phyloP scores from a whole-genome alignment of 1,140 invertebrate species.

The Hesperophylax magnus region DNA sequence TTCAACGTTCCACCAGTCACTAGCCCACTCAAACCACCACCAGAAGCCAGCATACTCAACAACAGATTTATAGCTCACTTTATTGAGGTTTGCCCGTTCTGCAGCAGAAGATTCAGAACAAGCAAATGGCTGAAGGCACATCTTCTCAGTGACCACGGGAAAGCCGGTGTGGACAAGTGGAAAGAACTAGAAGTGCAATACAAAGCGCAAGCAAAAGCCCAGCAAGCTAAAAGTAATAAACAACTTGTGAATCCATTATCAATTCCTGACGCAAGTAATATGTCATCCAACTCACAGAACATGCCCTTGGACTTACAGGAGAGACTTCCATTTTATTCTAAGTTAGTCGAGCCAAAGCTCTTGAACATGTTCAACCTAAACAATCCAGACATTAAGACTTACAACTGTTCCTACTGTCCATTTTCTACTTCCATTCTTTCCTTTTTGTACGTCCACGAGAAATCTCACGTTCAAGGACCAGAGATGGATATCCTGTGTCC shows the following conservation, averaged over 20 bases:
- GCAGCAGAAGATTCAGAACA: conserved; percentile 89
- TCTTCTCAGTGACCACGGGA: conserved; percentile 88
- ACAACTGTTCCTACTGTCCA: conserved; percentile 90
- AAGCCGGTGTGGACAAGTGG: conserved; percentile 80
- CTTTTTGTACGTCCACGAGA: conserved; percentile 92
- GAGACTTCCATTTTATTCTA: conserved; percentile 54
- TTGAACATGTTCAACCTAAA: conserved; percentile 55
- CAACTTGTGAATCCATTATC: conserved; percentile 55
- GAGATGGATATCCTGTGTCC: conserved; percentile 57
- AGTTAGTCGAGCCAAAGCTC: conserved; percentile 55
- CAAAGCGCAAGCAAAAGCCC: conserved; percentile 59
- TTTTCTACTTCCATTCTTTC: conserved; percentile 91
- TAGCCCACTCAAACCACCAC: conserved; percentile 70
- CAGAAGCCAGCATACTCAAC: conserved; percentile 72
- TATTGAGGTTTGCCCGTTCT: conserved; percentile 88
- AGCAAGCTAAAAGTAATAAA: conserved; percentile 56
- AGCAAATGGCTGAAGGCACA: conserved; percentile 93
- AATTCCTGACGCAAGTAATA: conserved; percentile 62
- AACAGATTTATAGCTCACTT: conserved; percentile 80
- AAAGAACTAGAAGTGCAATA: conserved; percentile 72
- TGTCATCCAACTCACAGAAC: conserved; percentile 76
- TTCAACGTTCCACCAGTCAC: conserved; percentile 59
- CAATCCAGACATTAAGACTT: conserved; percentile 74
- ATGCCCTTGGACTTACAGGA: conserved; percentile 68
- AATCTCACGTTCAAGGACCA: conserved; percentile 76